Evolutionary conservation across 1,140 invertebrate genomes (phyloP), one percentile per base, ranked within the genome.

Genomic region (Drosophila kohkoa): DNA sequence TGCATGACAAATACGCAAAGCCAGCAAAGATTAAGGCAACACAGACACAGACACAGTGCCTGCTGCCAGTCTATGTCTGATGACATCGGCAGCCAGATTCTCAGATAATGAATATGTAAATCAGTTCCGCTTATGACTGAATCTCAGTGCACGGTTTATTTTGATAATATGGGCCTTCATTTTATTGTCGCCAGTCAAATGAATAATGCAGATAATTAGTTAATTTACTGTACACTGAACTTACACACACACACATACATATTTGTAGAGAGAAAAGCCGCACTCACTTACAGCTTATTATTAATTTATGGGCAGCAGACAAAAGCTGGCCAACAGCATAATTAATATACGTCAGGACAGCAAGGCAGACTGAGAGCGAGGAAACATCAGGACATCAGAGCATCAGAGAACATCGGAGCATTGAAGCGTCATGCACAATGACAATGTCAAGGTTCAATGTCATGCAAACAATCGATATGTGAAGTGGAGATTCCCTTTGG

Each of bases 291-390:
- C 45, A 63, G 45, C 49, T 74, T 80, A 49, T 63, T 64, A 71
- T 87, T 82, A 83, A 87, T 87, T 87, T 88, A 87, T 87, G 83
- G 65, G 6, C 80, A 77, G 73, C 73, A 79, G 76, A 82, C 77
- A 75, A 62, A 52, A 75, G 72, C 45, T 71, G 71, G 63, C 60
- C 79, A 55, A 45, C 30, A 81, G 48, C 58, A 71, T 80, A 82
- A 83, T 88, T 87, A 83, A 88, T 88, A 74, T 66, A 35, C 52
- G 54, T 58, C 75, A 72, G 65, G 16, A 51, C 59, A 69, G 55
- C 43, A 60, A 70, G 57, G n/a, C 57, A 52, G 49, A 25, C 20
- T 25, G 20, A 25, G 20, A 25, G 20, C 20, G 20, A 52, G 49
- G 5, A 54, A 54, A 15, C 51, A 41, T 15, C 64, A 35, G n/a